Percentiles rank a stretch among this genome's conserved stretches.
Conservation (phyloP, 2,888 invertebrate genomes). For the Dasypogon diadema region DNA sequence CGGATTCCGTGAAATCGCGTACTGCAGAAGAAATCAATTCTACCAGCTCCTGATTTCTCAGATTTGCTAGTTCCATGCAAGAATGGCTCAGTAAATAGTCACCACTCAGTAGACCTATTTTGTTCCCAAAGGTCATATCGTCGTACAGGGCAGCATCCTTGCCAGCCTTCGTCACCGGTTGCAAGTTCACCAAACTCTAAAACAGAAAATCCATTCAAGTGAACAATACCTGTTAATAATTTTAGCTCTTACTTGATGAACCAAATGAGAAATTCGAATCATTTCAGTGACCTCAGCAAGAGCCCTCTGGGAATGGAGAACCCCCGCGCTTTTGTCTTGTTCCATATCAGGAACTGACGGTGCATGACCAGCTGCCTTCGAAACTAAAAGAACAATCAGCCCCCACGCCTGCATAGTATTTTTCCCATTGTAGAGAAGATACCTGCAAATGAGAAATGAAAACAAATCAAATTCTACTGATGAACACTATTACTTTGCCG, state of each 20-base stretch:
- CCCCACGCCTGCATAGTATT: constrained; percentile 96
- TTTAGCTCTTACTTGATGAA: constrained; percentile 77
- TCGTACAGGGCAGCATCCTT: constrained; percentile 72
- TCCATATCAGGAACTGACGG: constrained; percentile 84
- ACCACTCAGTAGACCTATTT: constrained; percentile 91
- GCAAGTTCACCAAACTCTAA: constrained; percentile 82
- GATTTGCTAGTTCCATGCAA: constrained; percentile 83
- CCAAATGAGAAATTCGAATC: constrained; percentile 92
- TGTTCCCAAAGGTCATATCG: constrained; percentile 95
- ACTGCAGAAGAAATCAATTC: constrained; percentile 91
- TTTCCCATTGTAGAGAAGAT: constrained; percentile 90
- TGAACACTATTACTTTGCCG: constrained; percentile 82
- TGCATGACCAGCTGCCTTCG: constrained; percentile 91
- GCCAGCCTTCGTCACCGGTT: constrained; percentile 70
- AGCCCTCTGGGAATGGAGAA: constrained; percentile 86
- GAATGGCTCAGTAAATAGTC: constrained; percentile 93
- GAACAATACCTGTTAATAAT: neutral
- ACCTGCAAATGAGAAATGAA: no score
- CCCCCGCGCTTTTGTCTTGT: constrained; percentile 87
- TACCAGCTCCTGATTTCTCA: constrained; percentile 83
- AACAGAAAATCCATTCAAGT: neutral
- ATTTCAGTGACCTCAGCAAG: constrained; percentile 97
- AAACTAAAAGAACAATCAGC: constrained; percentile 88
- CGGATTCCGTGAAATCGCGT: constrained; percentile 89
- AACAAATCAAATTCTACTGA: no score